Base-by-base conservation (phyloP, 2,113 vertebrate species). In the Nothoprocta perdicaria region DNA sequence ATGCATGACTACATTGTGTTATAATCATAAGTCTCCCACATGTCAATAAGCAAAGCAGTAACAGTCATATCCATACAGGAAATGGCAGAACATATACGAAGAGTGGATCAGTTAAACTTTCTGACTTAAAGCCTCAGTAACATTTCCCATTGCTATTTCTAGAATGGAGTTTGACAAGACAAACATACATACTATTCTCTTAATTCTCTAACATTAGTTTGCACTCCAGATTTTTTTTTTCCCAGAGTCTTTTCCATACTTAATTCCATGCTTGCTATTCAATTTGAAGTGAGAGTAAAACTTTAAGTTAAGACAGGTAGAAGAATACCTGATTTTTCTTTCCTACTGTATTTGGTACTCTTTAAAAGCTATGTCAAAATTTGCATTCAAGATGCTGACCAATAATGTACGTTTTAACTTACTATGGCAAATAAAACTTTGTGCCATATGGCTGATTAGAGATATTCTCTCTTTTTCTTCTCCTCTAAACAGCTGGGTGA, bases 401-500 rank as follows among this genome's bases (percentile, higher is more conserved):
- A 97, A 90, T 95, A 95, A 93, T 26, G 72, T 10, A 22, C 1
- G 1, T 96, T 97, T 96, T 95, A 97, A 97, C 94, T 97, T 87
- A 89, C 68, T 91, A 76, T 65, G 89, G 94, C 97, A 97, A 98
- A 98, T 98, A 98, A 98, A 98, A 98, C 98, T 98, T 97, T 96
- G 96, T 93, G 97, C 98, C 98, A 99, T 99, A 98, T 99, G 99
- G 99, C 98, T 98, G 98, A 98, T 98, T 98, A 98, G 98, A 98
- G 98, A 98, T 97, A 95, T 97, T 98, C 98, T 98, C 98, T 97
- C 97, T 98, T 97, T 89, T 98, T 97, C 97, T 97, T 98, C 97
- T 97, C 97, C 96, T 98, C 98, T 97, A 98, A 98, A 99, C 99
- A 99, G 98, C 99, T 99, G 98, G 98, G 98, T 98, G 98, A 98